Evolutionary conservation across 2,888 invertebrate genomes (phyloP).

Genomic region (Andrena camellia): DNA sequence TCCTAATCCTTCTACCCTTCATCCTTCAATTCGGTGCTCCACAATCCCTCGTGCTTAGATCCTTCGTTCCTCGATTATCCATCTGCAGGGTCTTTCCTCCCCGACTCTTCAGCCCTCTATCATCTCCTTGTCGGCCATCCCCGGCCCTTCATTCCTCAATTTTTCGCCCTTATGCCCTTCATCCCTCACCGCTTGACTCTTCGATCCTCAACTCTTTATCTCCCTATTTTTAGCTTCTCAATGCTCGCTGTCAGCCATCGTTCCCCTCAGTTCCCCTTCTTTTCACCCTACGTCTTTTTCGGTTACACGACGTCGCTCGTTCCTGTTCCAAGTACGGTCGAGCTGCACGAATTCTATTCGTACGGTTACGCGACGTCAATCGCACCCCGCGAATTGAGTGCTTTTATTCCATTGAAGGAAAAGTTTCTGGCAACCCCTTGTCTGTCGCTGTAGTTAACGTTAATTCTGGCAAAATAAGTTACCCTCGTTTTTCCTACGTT

Average conservation of each 20-base stretch:
- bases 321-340: constrained; percentile 6
- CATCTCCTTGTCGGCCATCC: neutral
- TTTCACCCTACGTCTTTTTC: neutral
- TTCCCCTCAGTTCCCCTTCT: neutral
- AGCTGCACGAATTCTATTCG: constrained; percentile 52
- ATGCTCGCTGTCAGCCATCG: neutral
- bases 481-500: no score
- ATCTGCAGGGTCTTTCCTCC: neutral
- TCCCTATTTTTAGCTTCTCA: neutral
- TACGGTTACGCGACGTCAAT: constrained; percentile 50
- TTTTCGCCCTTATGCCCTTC: neutral
- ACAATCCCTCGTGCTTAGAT: neutral
- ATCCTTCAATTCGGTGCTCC: neutral
- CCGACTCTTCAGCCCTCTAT: neutral
- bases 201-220: neutral
- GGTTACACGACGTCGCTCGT: neutral
- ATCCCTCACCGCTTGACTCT: neutral
- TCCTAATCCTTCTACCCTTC: neutral
- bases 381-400: constrained; percentile 31
- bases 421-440: constrained; percentile 23
- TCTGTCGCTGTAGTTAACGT: neutral
- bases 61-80: constrained; percentile 8
- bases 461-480: no score
- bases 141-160: neutral
- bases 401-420: constrained; percentile 31